A percentile compares a stretch with the other conserved stretches of the same genome.
Evolutionary conservation across 2,113 vertebrate species (phyloP).

Genomic region (Ameiurus melas): DNA sequence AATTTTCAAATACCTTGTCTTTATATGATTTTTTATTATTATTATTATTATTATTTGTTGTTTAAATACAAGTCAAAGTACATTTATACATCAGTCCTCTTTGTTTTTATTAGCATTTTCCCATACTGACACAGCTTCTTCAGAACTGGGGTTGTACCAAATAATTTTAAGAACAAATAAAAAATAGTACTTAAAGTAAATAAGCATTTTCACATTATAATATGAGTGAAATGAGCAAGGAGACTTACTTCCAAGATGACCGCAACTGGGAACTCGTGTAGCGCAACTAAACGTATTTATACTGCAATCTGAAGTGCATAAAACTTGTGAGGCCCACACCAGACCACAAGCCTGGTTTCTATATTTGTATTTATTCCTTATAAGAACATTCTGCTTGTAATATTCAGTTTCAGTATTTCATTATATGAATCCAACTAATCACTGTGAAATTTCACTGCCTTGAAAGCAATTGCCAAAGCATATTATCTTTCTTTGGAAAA

Average conservation of each 20-base stretch:
- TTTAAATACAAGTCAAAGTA: no score
- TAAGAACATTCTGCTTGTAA: conserved; percentile 53
- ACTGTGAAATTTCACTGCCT: no score
- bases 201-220: background rate
- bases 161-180: background rate
- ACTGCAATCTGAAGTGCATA: background rate
- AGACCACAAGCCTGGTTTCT: conserved; percentile 56
- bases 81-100: no score
- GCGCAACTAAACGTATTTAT: background rate
- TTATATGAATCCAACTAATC: background rate
- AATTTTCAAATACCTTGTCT: no score
- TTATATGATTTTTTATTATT: no score
- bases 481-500: background rate
- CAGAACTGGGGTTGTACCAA: background rate
- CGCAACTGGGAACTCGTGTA: background rate
- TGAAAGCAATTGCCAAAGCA: background rate
- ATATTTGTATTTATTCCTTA: conserved; percentile 72
- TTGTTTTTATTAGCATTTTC: no score
- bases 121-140: no score
- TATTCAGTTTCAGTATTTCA: conserved; percentile 10
- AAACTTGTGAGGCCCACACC: background rate
- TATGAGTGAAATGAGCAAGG: background rate
- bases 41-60: no score
- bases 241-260: background rate
- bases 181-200: no score